Evolutionary conservation across 2,888 invertebrate species (phyloP), one percentile per base, ranked within the genome.

Genomic region (Ornithoptera priamus): DNA sequence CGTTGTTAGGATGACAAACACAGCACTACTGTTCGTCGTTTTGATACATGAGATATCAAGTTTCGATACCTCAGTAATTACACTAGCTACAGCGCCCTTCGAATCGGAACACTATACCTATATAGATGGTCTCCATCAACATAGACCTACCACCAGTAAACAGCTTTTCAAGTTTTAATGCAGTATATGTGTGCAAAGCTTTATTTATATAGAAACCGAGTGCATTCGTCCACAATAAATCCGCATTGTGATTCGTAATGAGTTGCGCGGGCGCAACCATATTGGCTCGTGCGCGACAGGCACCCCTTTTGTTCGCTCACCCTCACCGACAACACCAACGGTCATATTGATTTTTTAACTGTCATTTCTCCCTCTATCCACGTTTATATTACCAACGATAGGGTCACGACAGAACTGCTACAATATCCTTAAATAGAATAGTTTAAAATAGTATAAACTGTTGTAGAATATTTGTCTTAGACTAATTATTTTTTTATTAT

Each of bases 281-380:
- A 65, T 80, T 22, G 85, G 83, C 88, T 87, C 88, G 89, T 85
- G 88, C 87, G 84, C 82, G 69, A 72, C 85, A 82, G 69, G 71
- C 85, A 82, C 87, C 15, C 50, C 88, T 87, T 86, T 85, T 85
- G 81, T 82, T 72, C 72, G 68, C 30, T 81, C 90, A 86, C 92
- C 90, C 92, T 89, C 89, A 83, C 89, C 81, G 86, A 87, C 86
- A 86, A 81, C 83, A 82, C 75, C 83, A 92, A 92, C 92, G 90
- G 92, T 81, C 83, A 81, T 92, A 92, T 92, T 88, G 92, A 92
- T 92, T 92, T 92, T 92, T 87, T 89, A 91, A 92, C 92, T 88
- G 92, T 84, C 90, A 86, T 78, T 84, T 79, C 81, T 80, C 79
- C 82, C 76, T 74, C 71, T 56, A 62, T 24, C 39, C 46, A 10